phyloP scores from a whole-genome alignment of 2,113 vertebrate species.

The Tichodroma muraria region DNA sequence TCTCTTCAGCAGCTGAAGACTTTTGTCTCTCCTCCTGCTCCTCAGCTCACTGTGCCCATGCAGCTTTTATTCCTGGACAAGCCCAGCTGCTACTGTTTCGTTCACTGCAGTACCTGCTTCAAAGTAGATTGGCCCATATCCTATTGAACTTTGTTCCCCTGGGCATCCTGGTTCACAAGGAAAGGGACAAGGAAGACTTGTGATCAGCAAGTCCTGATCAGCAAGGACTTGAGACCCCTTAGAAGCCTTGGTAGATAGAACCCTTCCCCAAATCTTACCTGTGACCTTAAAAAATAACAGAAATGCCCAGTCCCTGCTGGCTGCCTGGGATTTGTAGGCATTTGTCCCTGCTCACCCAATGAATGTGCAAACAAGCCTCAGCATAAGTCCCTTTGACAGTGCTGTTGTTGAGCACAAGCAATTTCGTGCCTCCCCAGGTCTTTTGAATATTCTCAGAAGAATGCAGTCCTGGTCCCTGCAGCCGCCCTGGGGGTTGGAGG shows the following conservation, averaged over 20 bases:
- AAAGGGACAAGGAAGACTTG: background rate
- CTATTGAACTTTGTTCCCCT: background rate
- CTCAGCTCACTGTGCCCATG: background rate
- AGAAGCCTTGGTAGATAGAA: background rate
- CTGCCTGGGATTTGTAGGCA: background rate
- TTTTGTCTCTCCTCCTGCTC: background rate
- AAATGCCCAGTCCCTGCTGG: background rate
- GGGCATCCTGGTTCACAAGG: background rate
- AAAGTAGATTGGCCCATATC: background rate
- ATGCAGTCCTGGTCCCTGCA: constrained; percentile 57
- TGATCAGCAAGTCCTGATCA: background rate
- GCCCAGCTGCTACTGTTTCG: background rate
- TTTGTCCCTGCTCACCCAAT: background rate
- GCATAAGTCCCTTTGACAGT: background rate
- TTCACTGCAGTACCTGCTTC: background rate
- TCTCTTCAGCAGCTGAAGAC: background rate
- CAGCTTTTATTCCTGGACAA: background rate
- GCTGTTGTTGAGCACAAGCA: background rate
- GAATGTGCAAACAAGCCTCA: background rate
- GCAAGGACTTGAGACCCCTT: background rate
- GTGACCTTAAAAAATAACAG: background rate
- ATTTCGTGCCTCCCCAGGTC: constrained; percentile 16
- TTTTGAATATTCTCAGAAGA: constrained; percentile 41
- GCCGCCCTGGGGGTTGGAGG: constrained; percentile 65
- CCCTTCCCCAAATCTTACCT: background rate